These are phyloP conservation scores for Lithobius niger DNA, from an alignment of 1,140 invertebrate genomes.

Conservation along the genomic window DNA sequence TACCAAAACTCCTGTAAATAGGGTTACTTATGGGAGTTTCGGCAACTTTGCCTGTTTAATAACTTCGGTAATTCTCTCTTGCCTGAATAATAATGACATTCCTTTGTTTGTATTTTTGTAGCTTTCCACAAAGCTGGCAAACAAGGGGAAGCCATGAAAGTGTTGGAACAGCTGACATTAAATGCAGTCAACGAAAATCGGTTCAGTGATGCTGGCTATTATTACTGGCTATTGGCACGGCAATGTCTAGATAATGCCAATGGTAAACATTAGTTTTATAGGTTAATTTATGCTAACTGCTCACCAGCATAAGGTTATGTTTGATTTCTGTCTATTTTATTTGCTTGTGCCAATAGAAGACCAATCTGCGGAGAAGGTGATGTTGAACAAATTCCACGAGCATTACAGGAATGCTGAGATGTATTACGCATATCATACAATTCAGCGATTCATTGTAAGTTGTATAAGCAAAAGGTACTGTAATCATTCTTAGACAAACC, in stretches of 20 bases:
- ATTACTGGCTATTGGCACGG: slow-evolving; percentile 83
- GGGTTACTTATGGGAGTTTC: too few species aligned
- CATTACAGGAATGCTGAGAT: slow-evolving; percentile 69
- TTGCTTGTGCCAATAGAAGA: slow-evolving; percentile 2
- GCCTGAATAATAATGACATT: too few species aligned
- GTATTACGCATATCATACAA: slow-evolving; percentile 92
- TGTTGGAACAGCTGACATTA: slow-evolving; percentile 72
- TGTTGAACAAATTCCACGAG: slow-evolving; percentile 52
- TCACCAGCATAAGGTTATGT: too few species aligned
- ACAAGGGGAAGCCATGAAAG: slow-evolving; percentile 72
- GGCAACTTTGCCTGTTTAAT: too few species aligned
- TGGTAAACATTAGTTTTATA: slow-evolving; percentile 10
- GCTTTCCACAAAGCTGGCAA: slow-evolving; percentile 94
- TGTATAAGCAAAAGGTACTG: too few species aligned
- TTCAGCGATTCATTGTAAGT: slow-evolving; percentile 73
- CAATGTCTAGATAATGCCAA: slow-evolving; percentile 70
- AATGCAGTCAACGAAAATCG: slow-evolving; percentile 84
- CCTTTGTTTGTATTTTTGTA: slow-evolving; percentile 34
- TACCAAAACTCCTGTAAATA: too few species aligned
- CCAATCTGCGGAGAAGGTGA: slow-evolving; percentile 12
- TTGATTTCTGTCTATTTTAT: slow-evolving; percentile 7
- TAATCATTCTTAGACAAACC: too few species aligned
- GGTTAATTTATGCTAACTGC: slow-evolving; percentile 6
- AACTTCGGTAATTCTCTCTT: too few species aligned
- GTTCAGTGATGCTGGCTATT: slow-evolving; percentile 88